A percentile compares a stretch with the other conserved stretches of the same genome.
Evolutionary conservation across 2,797 vertebrate species (phyloP).

Genomic region (Borostomias antarcticus): DNA sequence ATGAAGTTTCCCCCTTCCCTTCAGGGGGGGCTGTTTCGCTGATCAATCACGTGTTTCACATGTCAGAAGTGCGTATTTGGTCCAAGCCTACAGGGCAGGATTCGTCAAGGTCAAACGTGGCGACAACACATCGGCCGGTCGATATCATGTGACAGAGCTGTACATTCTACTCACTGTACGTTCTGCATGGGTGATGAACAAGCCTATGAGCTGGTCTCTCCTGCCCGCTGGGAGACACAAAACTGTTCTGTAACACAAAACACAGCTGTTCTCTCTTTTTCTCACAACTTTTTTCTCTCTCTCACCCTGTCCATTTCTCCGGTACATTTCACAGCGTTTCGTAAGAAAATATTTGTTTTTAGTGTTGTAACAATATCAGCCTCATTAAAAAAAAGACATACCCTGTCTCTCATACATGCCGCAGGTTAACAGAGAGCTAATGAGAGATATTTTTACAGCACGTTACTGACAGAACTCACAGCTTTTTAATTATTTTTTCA

Average conservation of each 20-base stretch:
- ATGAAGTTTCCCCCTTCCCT: neutral
- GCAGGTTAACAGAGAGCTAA: slow-evolving; percentile 63
- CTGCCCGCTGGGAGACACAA: slow-evolving; percentile 29
- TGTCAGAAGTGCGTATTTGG: slow-evolving; percentile 2
- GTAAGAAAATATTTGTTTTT: slow-evolving; percentile 49
- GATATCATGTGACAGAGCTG: slow-evolving; percentile 46
- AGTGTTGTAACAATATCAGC: slow-evolving; percentile 56
- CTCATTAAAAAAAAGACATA: slow-evolving; percentile 61
- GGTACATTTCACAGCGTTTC: slow-evolving; percentile 25
- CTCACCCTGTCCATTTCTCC: no score
- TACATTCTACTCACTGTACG: no score
- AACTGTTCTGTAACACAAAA: neutral
- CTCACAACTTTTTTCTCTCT: no score
- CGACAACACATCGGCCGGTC: slow-evolving; percentile 35
- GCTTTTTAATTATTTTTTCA: slow-evolving; percentile 67
- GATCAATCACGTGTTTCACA: neutral
- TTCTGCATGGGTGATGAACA: no score
- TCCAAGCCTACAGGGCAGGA: slow-evolving; percentile 35
- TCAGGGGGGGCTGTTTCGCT: neutral
- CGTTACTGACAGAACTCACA: slow-evolving; percentile 53
- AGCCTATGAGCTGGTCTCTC: slow-evolving; percentile 17
- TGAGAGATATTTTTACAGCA: slow-evolving; percentile 57
- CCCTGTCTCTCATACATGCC: slow-evolving; percentile 47
- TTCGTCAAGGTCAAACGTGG: slow-evolving; percentile 57
- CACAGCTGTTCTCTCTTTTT: no score